Base-by-base conservation (phyloP, 2,113 vertebrate genomes). In the Cynoglossus semilaevis region DNA sequence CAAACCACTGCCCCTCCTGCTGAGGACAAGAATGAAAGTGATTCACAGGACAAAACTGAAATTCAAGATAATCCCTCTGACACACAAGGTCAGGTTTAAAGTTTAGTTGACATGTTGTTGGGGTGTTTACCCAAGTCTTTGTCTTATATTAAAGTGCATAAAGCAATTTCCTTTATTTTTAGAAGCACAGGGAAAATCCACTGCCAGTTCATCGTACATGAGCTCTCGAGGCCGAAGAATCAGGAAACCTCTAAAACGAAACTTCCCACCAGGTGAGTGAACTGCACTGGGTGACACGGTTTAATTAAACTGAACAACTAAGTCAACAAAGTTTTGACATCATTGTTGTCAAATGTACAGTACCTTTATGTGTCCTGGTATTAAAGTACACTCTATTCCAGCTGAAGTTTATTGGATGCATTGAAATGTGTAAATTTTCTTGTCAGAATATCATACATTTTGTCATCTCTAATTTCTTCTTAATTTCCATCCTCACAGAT, bases 151-250 rank as follows among this genome's bases (percentile, higher is more conserved):
- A 36, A 43, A 9, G 8, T 61, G 44, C 9, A 4, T 7, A 9
- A 1, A 46, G 1, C 2, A 8, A 1, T 35, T 46, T 61, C 63
- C 0, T 18, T 3, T 57, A 15, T 55, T 40, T 57, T 65, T 58
- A 92, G 91, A 90, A 59, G 71, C 84, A 1, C 67, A 74, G 1
- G 44, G 75, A 37, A 90, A 81, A 62, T 55, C 77, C 38, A 51
- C 72, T 7, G 71, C 67, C 40, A 77, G 72, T 29, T 78, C 70
- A 0, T 68, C 87, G 1, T 88, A 84, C 61, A 72, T 87, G 48
- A 91, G 82, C 63, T 89, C 86, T 17, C 81, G 90, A 0, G 88
- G 89, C 50, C 87, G 87, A 71, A 88, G 88, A 64, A 82, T 88
- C 58, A 81, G 88, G 69, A 88, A 81, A 62, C 69, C 80, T 37